Conservation (phyloP, 64 coral and sea anemone genomes). For the Pachyseris speciosa region DNA sequence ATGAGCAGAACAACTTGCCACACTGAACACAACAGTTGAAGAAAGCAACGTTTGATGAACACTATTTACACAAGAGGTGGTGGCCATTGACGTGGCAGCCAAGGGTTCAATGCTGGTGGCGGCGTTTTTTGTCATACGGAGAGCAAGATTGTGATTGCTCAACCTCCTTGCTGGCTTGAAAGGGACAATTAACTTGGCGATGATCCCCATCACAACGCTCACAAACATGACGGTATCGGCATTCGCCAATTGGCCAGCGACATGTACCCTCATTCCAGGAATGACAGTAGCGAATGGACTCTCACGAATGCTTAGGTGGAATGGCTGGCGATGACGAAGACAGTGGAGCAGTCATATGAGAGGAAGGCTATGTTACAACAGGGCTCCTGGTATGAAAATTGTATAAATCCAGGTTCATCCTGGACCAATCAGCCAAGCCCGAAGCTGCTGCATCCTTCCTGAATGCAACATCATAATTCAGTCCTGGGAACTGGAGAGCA, state of each 20-base stretch:
- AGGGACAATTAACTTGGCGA: background rate
- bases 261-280: background rate
- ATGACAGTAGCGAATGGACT: background rate
- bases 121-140: background rate
- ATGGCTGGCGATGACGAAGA: no score
- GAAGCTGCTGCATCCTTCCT: constrained; percentile 5
- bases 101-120: background rate
- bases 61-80: background rate
- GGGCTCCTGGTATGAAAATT: constrained; percentile 33
- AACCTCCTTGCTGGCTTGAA: background rate
- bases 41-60: background rate
- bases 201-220: background rate
- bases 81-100: background rate
- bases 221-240: background rate
- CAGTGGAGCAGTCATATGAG: no score
- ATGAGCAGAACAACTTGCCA: background rate
- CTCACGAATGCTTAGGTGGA: no score
- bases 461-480: constrained; percentile 3
- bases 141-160: background rate
- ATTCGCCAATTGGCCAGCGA: background rate
- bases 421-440: constrained; percentile 25
- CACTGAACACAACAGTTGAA: background rate
- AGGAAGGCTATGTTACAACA: no score
- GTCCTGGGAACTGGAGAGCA: background rate
- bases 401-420: constrained; percentile 15